Conservation (phyloP, 1,140 invertebrate species). For the Hydropsyche tenuis region DNA sequence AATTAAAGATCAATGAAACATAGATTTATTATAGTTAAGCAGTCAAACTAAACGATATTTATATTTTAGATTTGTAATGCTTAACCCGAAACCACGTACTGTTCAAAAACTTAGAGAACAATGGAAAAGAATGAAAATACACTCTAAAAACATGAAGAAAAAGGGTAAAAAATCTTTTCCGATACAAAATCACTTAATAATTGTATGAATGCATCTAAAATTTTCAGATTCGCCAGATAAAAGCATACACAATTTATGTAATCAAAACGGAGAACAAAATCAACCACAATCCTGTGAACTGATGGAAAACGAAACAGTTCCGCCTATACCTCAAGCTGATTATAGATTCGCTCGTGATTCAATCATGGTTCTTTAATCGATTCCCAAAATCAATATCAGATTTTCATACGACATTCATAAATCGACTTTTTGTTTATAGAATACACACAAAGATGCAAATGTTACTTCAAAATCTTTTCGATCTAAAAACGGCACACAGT, state of each 20-base stretch:
- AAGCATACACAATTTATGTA: slow-evolving; percentile 23
- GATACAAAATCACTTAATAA: background rate
- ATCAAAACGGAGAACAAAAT: slow-evolving; percentile 8
- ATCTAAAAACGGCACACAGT: slow-evolving; percentile 38
- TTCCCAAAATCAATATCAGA: background rate
- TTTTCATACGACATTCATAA: background rate
- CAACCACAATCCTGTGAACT: slow-evolving; percentile 22
- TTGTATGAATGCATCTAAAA: slow-evolving; percentile 3
- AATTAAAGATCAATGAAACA: background rate
- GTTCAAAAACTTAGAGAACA: slow-evolving; percentile 49
- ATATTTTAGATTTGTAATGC: slow-evolving; percentile 46
- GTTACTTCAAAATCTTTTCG: slow-evolving; percentile 42
- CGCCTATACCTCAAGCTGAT: slow-evolving; percentile 40
- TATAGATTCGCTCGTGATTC: slow-evolving; percentile 44
- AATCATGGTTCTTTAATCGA: slow-evolving; percentile 34
- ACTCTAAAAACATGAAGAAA: slow-evolving; percentile 43
- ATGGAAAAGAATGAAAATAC: slow-evolving; percentile 48
- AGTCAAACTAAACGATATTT: too few relatives aligned
- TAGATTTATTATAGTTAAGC: too few relatives aligned
- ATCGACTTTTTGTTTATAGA: slow-evolving; percentile 38
- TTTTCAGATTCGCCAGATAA: slow-evolving; percentile 35
- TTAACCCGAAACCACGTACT: slow-evolving; percentile 44
- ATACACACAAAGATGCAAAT: slow-evolving; percentile 40
- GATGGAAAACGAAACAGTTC: slow-evolving; percentile 33
- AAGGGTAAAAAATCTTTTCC: slow-evolving; percentile 29